phyloP scores from a whole-genome alignment of 1,140 invertebrate species.

The Himalopsyche phryganea region DNA sequence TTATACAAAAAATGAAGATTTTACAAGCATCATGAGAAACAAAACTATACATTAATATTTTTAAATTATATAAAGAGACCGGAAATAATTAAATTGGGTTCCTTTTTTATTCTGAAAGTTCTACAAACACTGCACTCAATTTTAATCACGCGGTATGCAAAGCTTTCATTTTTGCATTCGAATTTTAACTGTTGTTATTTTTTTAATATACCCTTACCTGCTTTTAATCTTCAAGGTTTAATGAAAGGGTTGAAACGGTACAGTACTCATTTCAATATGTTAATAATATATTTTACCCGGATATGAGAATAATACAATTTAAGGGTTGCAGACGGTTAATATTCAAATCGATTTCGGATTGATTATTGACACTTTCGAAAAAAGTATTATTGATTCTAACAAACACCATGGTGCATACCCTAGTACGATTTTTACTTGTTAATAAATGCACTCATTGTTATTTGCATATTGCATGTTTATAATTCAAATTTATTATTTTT shows the following conservation, averaged over 20 bases:
- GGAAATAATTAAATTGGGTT: too few species aligned
- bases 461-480: slow-evolving; percentile 22
- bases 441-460: neutral
- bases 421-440: neutral
- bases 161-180: too few species aligned
- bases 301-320: slow-evolving; percentile 9
- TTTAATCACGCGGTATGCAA: too few species aligned
- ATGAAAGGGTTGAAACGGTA: neutral
- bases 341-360: slow-evolving; percentile 32
- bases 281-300: slow-evolving; percentile 22
- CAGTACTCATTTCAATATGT: slow-evolving; percentile 10
- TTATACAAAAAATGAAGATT: too few species aligned
- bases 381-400: slow-evolving; percentile 3
- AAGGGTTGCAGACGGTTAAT: slow-evolving; percentile 10
- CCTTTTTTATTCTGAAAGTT: too few species aligned
- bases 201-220: slow-evolving; percentile 12
- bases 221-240: slow-evolving; percentile 23
- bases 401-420: neutral
- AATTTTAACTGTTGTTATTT: too few species aligned
- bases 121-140: too few species aligned
- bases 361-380: slow-evolving; percentile 28
- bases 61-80: too few species aligned
- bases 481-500: too few species aligned
- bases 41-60: too few species aligned
- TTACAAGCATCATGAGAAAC: too few species aligned